Base-by-base conservation (phyloP, 2,888 invertebrate species). In the Pelosia muscerda region DNA sequence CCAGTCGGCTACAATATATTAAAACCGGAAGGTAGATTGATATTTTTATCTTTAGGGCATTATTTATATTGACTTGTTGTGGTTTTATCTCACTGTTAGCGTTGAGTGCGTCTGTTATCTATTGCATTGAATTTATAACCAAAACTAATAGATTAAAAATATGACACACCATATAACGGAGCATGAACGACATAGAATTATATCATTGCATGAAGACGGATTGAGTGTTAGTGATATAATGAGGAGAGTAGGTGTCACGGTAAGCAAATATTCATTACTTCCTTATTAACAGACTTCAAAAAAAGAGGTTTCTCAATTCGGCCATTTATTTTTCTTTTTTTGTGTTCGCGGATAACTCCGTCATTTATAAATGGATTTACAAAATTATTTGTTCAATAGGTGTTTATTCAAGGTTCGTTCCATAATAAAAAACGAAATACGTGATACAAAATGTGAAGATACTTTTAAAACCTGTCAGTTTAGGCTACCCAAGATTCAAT, bases 161-260 rank as follows among this genome's bases (percentile, higher is more conserved):
- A 58, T 58, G 58, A 58, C 31, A 26, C 57, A 60, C 59, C 38
- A 60, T 60, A 42, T 61, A 61, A 61, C 25, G 19, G 62, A 62
- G 54, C 62, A 62, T 62, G 19, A 42, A 53, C 22, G 25, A 54
- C 62, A 62, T 25, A 54, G 62, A 62, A 62, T 62, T 28, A 25
- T 62, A 42, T 42, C 54, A 25, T 54, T 54, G 19, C 42, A 42
- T 28, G 62, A 62, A 54, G 54, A 62, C n/a, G 62, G 62, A 54
- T 42, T 62, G 25, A 42, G 42, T 23, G 62, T 62, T n/a, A 25
- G 25, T n/a, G 62, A 62, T 54, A 49, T 61, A 23, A 22, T 31
- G 26, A 22, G 59, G n/a, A 26, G 59, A 59, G 15, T 59, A n/a
- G 59, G 59, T 22, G 34, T 34, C 13, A 59, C 59, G 55, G 55